A percentile compares a stretch with the other conserved stretches of the same genome.
phyloP scores from a whole-genome alignment of 2,797 vertebrate genomes.

The Crocidura indochinensis region DNA sequence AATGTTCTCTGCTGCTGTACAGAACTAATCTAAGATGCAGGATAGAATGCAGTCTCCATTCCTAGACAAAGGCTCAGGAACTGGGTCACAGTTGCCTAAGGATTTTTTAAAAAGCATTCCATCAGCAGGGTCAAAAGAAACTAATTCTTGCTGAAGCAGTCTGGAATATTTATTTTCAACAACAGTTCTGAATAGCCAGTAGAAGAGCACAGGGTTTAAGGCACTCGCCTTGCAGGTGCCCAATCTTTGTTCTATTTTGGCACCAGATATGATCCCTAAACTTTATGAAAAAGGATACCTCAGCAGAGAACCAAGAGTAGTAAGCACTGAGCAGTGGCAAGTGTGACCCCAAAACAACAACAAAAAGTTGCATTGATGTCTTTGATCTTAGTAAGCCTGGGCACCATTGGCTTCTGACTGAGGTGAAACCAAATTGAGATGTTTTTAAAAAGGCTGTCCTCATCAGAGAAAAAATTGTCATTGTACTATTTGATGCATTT shows the following conservation, averaged over 20 bases:
- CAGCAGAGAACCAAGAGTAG: no score
- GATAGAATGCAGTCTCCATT: not conserved
- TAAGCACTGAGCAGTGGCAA: no score
- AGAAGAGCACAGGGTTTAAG: no score
- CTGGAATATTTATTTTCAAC: not conserved
- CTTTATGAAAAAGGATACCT: no score
- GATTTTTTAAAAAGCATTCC: not conserved
- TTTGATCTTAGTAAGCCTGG: not conserved
- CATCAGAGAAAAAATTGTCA: not conserved
- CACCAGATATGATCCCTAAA: no score
- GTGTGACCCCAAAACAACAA: no score
- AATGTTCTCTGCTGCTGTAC: not conserved
- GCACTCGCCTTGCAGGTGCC: no score
- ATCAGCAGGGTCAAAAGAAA: not conserved
- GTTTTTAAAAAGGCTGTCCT: not conserved
- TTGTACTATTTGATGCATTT: not conserved
- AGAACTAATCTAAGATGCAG: not conserved
- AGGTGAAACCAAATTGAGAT: not conserved
- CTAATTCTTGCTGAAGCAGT: not conserved
- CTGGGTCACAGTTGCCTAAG: not conserved
- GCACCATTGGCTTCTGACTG: not conserved
- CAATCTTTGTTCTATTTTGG: no score
- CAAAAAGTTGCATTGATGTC: no score
- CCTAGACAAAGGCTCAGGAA: not conserved
- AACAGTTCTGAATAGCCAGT: not conserved